Conservation (phyloP, 2,797 vertebrate genomes). For the Phalloptychus januarius region DNA sequence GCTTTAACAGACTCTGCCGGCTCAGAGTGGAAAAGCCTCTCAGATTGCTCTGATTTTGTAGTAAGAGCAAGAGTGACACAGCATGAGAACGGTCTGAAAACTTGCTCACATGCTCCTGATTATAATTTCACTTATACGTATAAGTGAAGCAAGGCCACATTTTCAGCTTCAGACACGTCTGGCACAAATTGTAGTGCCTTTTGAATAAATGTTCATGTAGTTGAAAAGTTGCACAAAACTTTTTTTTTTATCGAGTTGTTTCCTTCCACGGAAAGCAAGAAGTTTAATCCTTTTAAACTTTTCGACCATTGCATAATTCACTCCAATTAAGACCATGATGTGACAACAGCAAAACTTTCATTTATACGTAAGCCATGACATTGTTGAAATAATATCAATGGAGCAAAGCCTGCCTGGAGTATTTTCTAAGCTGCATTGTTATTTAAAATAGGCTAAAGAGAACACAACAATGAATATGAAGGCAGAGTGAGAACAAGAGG, state of each 20-base stretch:
- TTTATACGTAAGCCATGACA: neutral
- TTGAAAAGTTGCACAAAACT: neutral
- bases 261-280: neutral
- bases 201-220: neutral
- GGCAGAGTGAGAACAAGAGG: neutral
- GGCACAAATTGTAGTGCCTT: neutral
- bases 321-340: neutral
- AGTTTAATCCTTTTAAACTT: neutral
- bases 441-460: neutral
- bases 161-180: slow-evolving; percentile 5
- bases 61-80: slow-evolving; percentile 30
- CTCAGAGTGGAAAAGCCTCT: slow-evolving; percentile 23
- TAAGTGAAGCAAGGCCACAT: neutral
- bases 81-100: neutral
- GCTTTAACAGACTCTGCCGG: slow-evolving; percentile 30
- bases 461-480: neutral
- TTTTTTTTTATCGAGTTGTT: neutral
- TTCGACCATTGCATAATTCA: neutral
- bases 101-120: slow-evolving; percentile 32
- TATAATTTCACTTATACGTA: slow-evolving; percentile 18
- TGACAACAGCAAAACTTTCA: neutral
- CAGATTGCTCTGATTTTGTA: slow-evolving; percentile 59
- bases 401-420: neutral
- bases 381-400: neutral
- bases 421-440: neutral